Percentiles rank a stretch among this genome's conserved stretches.
Evolutionary conservation across 2,797 vertebrate species (phyloP).

Genomic region (Gouania willdenowi): DNA sequence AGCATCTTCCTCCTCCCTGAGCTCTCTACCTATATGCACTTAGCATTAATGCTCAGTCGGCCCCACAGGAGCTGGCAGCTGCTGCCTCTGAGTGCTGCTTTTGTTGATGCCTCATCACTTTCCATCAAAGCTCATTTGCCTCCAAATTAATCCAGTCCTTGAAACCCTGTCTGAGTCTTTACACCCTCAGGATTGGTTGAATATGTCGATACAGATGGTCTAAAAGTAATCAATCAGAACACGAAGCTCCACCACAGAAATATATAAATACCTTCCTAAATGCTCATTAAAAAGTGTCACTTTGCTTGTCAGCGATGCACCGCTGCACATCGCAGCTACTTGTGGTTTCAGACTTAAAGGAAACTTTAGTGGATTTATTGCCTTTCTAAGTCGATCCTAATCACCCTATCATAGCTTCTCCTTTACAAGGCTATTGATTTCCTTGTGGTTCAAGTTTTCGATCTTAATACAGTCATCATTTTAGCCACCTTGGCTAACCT

Average conservation of each 20-base stretch:
- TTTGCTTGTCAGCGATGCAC: constrained; percentile 1
- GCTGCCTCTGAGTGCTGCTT: constrained; percentile 31
- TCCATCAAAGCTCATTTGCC: constrained; percentile 62
- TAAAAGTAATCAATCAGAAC: constrained; percentile 44
- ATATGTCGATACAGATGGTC: constrained; percentile 35
- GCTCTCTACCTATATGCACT: constrained; percentile 16
- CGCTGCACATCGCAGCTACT: not conserved
- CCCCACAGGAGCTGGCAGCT: constrained; percentile 29
- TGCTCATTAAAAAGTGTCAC: constrained; percentile 11
- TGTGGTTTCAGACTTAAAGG: not conserved
- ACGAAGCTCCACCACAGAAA: constrained; percentile 41
- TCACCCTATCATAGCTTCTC: constrained; percentile 3
- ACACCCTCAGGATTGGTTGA: constrained; percentile 38
- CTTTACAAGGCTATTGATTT: constrained; percentile 22
- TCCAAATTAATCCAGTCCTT: constrained; percentile 49
- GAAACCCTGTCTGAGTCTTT: constrained; percentile 35
- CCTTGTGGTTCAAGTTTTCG: constrained; percentile 11
- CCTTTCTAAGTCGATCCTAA: constrained; percentile 18
- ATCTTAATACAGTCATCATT: constrained; percentile 13
- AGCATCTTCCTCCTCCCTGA: constrained; percentile 1
- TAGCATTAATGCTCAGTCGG: constrained; percentile 33
- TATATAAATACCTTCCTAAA: constrained; percentile 19
- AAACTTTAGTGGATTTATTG: constrained; percentile 14
- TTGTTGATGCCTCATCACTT: constrained; percentile 55
- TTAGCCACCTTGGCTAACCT: constrained; percentile 15